These are phyloP conservation scores for Pan paniscus DNA, from an alignment of 2,113 vertebrate genomes.

Conservation along the genomic window DNA sequence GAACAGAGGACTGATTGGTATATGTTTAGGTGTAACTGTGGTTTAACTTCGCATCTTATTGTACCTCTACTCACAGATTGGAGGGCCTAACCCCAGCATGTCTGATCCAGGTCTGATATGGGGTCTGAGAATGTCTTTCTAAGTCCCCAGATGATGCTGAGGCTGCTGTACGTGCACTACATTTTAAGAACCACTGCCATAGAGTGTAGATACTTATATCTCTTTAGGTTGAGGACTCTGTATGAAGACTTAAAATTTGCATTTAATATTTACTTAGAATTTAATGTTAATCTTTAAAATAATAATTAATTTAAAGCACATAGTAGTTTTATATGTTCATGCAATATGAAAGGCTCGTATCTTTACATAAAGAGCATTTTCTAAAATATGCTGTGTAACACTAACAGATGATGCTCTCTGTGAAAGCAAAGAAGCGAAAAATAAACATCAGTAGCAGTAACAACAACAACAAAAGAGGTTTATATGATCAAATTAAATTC, in stretches of 20 bases:
- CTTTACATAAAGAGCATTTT: neutral
- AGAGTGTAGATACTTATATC: neutral
- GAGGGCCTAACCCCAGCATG: neutral
- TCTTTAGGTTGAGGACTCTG: neutral
- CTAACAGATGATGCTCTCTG: neutral
- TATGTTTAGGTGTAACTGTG: neutral
- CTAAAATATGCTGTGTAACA: neutral
- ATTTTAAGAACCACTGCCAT: neutral
- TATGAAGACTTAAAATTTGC: neutral
- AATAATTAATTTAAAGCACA: neutral
- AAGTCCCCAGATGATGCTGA: neutral
- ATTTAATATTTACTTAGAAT: neutral
- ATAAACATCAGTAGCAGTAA: neutral
- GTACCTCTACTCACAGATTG: neutral
- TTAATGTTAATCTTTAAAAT: neutral
- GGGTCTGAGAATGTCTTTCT: neutral
- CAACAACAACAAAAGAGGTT: neutral
- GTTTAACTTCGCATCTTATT: neutral
- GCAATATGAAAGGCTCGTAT: neutral
- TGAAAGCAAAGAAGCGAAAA: neutral
- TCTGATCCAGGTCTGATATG: neutral
- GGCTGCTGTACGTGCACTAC: neutral
- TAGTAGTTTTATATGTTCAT: neutral
- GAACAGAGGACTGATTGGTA: neutral
- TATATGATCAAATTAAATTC: neutral